Conservation (phyloP, 2,113 vertebrate genomes). For the Limanda limanda region DNA sequence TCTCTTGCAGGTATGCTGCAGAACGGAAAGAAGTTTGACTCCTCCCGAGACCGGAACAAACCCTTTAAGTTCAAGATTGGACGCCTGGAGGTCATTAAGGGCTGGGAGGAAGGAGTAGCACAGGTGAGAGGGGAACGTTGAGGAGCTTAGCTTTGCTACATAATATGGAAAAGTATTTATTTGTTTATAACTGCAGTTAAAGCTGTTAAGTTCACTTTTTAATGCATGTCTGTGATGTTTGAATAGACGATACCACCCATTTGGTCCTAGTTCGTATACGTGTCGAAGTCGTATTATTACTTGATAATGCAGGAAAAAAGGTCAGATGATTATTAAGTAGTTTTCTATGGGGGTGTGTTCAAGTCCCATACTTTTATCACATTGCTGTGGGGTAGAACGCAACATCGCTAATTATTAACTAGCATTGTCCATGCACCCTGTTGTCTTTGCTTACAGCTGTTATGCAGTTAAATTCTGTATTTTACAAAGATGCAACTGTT, state of each 20-base stretch:
- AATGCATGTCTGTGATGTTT: background rate
- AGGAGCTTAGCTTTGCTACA: background rate
- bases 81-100: constrained; percentile 96
- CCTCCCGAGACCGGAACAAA: constrained; percentile 98
- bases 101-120: constrained; percentile 96
- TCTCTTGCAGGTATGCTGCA: constrained; percentile 92
- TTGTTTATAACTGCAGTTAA: background rate
- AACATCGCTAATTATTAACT: no score
- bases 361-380: no score
- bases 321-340: no score
- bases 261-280: no score
- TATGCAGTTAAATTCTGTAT: no score
- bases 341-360: no score
- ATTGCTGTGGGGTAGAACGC: no score
- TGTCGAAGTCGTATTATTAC: no score
- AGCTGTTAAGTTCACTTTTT: background rate
- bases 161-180: background rate
- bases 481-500: no score
- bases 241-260: background rate
- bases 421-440: no score
- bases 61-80: constrained; percentile 98
- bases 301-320: no score
- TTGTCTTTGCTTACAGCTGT: no score
- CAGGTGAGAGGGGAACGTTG: constrained; percentile 83
- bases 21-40: constrained; percentile 99